These are phyloP conservation scores for Dasypus novemcinctus DNA, from an alignment of 2,113 vertebrate species.

Conservation along the genomic window DNA sequence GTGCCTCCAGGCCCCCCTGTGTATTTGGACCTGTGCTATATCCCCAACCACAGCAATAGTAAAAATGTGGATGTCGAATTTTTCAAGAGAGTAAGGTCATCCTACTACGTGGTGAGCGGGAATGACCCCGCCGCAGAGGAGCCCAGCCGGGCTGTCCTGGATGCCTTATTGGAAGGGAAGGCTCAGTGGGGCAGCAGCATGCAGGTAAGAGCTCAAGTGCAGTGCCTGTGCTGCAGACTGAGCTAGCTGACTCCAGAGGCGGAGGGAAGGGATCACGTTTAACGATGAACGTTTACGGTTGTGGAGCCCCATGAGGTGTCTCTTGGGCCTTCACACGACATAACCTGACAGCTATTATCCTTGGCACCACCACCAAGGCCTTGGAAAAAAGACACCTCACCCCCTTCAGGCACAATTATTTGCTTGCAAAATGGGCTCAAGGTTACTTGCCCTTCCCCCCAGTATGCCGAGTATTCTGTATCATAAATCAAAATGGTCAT, in stretches of 20 bases:
- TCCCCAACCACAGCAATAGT: constrained; percentile 97
- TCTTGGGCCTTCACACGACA: not conserved
- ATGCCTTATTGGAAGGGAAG: constrained; percentile 95
- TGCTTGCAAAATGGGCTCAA: not conserved
- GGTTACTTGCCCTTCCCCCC: not conserved
- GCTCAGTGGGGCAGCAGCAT: constrained; percentile 94
- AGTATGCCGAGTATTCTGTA: not conserved
- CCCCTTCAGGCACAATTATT: not conserved
- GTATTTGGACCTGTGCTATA: constrained; percentile 97
- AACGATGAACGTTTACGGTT: not conserved
- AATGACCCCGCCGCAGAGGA: constrained; percentile 93
- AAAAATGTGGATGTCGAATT: constrained; percentile 97
- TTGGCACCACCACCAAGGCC: not conserved
- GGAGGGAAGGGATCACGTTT: not conserved
- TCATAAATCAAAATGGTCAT: not conserved
- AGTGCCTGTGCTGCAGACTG: not conserved
- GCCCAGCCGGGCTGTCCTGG: constrained; percentile 93
- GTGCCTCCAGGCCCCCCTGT: constrained; percentile 92
- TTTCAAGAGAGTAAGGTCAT: constrained; percentile 95
- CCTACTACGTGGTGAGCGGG: constrained; percentile 98
- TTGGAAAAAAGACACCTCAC: not conserved
- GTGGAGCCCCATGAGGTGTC: not conserved
- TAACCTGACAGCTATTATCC: not conserved
- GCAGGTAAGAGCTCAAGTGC: constrained; percentile 86
- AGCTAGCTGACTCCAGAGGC: not conserved